Evolutionary conservation across 2,888 invertebrate species (phyloP).

Genomic region (Antheraea yamamai): DNA sequence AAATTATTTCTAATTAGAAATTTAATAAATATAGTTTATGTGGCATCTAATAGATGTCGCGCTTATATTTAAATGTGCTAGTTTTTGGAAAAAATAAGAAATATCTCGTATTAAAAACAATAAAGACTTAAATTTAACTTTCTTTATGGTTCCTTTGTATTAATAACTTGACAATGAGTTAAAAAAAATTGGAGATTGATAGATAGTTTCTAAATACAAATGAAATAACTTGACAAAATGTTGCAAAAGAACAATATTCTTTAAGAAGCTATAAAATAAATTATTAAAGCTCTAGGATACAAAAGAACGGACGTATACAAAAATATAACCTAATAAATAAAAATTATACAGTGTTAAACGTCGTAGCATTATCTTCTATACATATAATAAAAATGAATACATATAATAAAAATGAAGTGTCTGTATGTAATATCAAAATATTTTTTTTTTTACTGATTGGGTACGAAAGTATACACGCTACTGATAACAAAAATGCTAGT

Average conservation of each 20-base stretch:
- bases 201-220: background rate
- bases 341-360: conserved; percentile 55
- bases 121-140: no score
- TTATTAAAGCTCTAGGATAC: background rate
- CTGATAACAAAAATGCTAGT: no score
- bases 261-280: background rate
- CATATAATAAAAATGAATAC: no score
- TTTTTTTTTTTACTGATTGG: no score
- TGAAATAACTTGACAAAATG: background rate
- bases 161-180: background rate
- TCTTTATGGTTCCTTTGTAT: no score
- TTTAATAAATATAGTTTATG: background rate
- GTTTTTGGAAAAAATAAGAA: background rate
- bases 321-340: conserved; percentile 35
- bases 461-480: no score
- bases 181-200: background rate
- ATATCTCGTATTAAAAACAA: no score
- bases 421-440: no score
- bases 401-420: no score
- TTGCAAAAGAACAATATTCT: background rate
- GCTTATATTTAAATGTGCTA: background rate
- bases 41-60: background rate
- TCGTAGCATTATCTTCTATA: conserved; percentile 49
- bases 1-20: conserved; percentile 2
- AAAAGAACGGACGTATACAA: background rate